Conservation (phyloP, 2,797 vertebrate species). For the Myotis daubentonii region DNA sequence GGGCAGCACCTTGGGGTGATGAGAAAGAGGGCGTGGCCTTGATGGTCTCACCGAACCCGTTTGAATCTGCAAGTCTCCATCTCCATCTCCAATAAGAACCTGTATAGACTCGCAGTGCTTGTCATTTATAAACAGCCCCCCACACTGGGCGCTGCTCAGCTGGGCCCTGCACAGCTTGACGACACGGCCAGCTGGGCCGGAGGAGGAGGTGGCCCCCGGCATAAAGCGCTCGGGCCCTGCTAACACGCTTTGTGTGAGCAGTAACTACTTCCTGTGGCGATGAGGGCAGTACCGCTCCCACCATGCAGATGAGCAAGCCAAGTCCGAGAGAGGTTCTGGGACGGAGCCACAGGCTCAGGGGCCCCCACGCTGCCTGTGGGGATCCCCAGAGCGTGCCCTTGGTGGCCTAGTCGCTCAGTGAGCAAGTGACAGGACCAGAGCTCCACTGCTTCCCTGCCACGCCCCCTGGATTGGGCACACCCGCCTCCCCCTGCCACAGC, state of each 20-base stretch:
- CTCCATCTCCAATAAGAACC: not conserved
- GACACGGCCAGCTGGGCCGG: not conserved
- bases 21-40: not conserved
- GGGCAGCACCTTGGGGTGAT: not conserved
- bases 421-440: not conserved
- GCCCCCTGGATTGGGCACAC: too few species aligned
- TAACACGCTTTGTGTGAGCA: accelerated
- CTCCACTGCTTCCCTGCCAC: not conserved
- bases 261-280: not conserved
- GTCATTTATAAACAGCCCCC: not conserved
- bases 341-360: not conserved
- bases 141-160: accelerated
- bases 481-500: too few species aligned
- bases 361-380: accelerated
- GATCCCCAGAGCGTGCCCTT: not conserved
- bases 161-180: accelerated
- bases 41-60: not conserved
- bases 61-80: not conserved
- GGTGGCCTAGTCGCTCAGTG: not conserved
- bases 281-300: accelerated
- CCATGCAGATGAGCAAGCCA: not conserved
- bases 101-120: not conserved
- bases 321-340: not conserved
- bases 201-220: not conserved
- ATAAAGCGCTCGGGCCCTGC: accelerated